Evolutionary conservation across 2,888 invertebrate genomes (phyloP), one percentile per base, ranked within the genome.

Genomic region (Eristalis arbustorum): DNA sequence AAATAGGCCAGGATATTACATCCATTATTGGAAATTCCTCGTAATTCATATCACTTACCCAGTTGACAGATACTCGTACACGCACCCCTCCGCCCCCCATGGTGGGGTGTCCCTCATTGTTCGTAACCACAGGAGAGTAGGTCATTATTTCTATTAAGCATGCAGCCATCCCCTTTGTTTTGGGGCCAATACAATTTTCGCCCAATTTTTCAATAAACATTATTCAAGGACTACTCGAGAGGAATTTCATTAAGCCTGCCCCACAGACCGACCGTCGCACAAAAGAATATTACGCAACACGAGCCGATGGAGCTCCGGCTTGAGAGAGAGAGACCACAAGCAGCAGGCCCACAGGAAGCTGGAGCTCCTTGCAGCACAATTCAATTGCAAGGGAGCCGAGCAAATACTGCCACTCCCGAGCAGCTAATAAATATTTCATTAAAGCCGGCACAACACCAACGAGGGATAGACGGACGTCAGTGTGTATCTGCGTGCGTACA

Each of bases 381-480:
- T 82, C 73, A 85, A 82, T 85, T 82, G 82, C 73, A 77, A 82
- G 74, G 77, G 66, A 82, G 73, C 77, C 77, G 81, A 72, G 59
- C 80, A 84, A 84, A 84, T 80, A 80, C 84, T 49, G 80, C 72
- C 72, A 61, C 69, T 79, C 61, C 68, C 23, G 42, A 34, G 63
- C 68, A 76, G 71, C 84, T 84, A 81, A 78, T 85, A 85, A 85
- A 85, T 85, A 85, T 85, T 85, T 85, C 82, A 85, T 85, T 85
- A 85, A 84, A 81, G 57, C 63, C 63, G 22, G 40, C 22, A 31
- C 61, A 25, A 61, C 40, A 34, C 11, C 37, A 37, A 49, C 22
- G 40, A 13, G 72, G 18, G n/a, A 13, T 34, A 57, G n/a, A 37
- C 14, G 11, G 64, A 34, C 64, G 37, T 34, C 64, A 25, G 28